Evolutionary conservation across 64 coral and sea anemone genomes (phyloP).

Genomic region (Orbicella faveolata): DNA sequence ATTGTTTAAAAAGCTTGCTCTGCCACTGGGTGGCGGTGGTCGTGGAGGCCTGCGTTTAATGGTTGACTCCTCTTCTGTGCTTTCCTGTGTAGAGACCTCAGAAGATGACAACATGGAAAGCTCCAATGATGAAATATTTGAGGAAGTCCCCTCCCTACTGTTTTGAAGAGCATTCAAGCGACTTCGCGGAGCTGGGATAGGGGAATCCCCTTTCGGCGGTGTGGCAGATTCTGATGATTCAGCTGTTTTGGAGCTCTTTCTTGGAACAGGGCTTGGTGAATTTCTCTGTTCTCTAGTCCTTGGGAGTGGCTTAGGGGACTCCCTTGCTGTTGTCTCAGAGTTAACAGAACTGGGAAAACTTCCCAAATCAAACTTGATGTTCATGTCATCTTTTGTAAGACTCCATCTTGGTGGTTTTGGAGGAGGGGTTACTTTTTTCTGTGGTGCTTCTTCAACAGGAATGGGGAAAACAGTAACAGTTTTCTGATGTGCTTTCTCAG

Average conservation of each 20-base stretch:
- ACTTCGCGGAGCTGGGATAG: not conserved
- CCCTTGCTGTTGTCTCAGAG: not conserved
- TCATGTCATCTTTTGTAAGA: not conserved
- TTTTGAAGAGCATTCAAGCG: slow-evolving; percentile 11
- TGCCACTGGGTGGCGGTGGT: slow-evolving; percentile 45
- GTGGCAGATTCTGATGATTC: slow-evolving; percentile 1
- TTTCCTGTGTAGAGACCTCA: slow-evolving; percentile 4
- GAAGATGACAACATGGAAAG: not conserved
- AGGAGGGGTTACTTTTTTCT: not conserved
- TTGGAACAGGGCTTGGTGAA: slow-evolving; percentile 11
- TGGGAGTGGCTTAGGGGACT: slow-evolving; percentile 27
- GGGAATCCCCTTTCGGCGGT: not conserved
- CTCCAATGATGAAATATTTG: slow-evolving; percentile 1
- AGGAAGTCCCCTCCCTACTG: not conserved
- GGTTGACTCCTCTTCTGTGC: not conserved
- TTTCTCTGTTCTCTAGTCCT: slow-evolving; percentile 10
- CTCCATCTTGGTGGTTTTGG: slow-evolving; percentile 55
- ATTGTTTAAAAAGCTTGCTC: slow-evolving; percentile 9
- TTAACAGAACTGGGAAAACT: not conserved
- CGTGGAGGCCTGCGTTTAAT: slow-evolving; percentile 51
- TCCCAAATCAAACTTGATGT: not conserved
- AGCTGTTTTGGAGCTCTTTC: not conserved
- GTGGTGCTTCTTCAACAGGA: not conserved
- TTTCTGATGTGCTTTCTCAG: not conserved
- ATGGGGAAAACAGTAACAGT: not conserved